Percentiles rank a stretch among this genome's conserved stretches.
phyloP scores from a whole-genome alignment of 2,113 vertebrate species.

The Oryzias curvinotus region DNA sequence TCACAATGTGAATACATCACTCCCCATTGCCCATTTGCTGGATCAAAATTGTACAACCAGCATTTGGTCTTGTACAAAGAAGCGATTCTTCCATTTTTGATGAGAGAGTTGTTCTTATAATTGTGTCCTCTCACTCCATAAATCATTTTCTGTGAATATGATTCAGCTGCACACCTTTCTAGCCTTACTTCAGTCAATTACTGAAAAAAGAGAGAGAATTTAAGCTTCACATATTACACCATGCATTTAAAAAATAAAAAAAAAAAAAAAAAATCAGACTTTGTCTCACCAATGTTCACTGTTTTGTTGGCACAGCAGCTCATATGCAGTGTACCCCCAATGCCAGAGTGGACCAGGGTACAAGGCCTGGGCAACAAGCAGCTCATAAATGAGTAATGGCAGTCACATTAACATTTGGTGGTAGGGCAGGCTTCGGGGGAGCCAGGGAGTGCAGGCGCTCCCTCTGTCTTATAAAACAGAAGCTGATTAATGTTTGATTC shows the following conservation, averaged over 20 bases:
- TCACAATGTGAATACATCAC: constrained; percentile 56
- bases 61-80: constrained; percentile 27
- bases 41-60: constrained; percentile 42
- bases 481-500: constrained; percentile 76
- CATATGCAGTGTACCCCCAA: constrained; percentile 40
- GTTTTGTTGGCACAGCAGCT: constrained; percentile 25
- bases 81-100: constrained; percentile 31
- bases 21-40: constrained; percentile 39
- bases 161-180: constrained; percentile 5
- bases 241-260: neutral
- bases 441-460: constrained; percentile 38
- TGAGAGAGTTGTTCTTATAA: constrained; percentile 30
- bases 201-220: neutral
- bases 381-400: constrained; percentile 73
- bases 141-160: constrained; percentile 8
- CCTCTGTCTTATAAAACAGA: constrained; percentile 67
- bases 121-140: constrained; percentile 8
- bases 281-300: constrained; percentile 18
- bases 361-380: constrained; percentile 39
- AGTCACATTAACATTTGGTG: constrained; percentile 69
- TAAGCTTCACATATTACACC: too few relatives aligned
- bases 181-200: constrained; percentile 11
- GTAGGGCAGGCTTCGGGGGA: constrained; percentile 52
- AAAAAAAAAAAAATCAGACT: constrained; percentile 17
- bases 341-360: constrained; percentile 34